Evolutionary conservation across 2,888 invertebrate species (phyloP), one percentile per base, ranked within the genome.

Genomic region (Leptopterna dolabrata): DNA sequence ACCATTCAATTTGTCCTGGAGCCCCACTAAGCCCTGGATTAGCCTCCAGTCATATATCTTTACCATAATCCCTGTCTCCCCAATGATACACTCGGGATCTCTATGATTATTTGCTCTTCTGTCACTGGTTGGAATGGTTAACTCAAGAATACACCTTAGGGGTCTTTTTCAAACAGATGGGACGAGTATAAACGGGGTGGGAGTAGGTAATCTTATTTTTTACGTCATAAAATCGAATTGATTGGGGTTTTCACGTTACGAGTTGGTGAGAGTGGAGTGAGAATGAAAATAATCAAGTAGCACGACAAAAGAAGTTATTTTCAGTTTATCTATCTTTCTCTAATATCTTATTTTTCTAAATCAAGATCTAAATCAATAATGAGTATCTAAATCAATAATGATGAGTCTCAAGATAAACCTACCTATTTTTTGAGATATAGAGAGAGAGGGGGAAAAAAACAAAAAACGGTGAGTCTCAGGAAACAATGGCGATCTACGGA

Each of bases 91-190:
- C 83, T 83, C 83, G 36, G n/a, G 36, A 83, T 83, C 83, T 71
- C 41, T 70, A 83, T 83, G 83, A 83, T 83, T 83, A 83, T 83
- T 70, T 83, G 83, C 83, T 83, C 83, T 63, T 36, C 83, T 83
- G 71, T 83, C 71, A 47, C 81, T 27, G 51, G 81, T 13, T 27
- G 81, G 30, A 55, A 81, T 29, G 51, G 81, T 81, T 81, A 81
- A 81, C 81, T 51, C 29, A 29, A 45, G 51, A n/a, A 81, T 81
- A 55, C 81, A 81, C 81, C 51, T 78, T 45, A 45, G 45, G 78
- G 78, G 43, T 16, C 45, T 19, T 41, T 81, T 81, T 24, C 13
- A 51, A 55, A 55, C 81, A 30, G 81, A 81, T 81, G 81, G 55
- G 51, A 19, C 16, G 27, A 51, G 76, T 63, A 63, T 27, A 27